Evolutionary conservation across 2,888 invertebrate species (phyloP), one percentile per base, ranked within the genome.

Genomic region (Leucozona laternaria): DNA sequence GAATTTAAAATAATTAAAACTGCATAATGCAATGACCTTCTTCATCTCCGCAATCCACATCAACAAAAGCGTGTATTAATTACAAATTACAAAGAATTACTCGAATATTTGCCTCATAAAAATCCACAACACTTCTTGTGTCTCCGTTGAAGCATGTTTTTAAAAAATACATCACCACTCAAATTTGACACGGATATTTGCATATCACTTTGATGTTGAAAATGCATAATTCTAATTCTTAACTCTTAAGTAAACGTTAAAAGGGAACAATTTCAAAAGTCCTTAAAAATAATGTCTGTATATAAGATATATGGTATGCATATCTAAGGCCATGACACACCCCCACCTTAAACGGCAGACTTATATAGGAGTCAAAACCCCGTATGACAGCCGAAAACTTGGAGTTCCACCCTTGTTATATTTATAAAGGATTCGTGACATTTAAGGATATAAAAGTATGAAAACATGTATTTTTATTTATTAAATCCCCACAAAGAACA

Each of bases 201-300:
- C 88, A 88, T 89, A 88, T 79, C 83, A 79, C 89, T 89, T 89
- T 89, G 89, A 89, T 89, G 88, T 89, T 83, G 88, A 84, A 88
- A 87, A 88, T 88, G 87, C 87, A 88, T 87, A 88, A 86, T 88
- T 88, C 80, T 84, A 79, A 79, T 71, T 83, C 79, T 40, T 84
- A 79, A 79, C 66, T 83, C 79, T 40, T 76, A 79, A 83, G 72
- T 83, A 71, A 87, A 76, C 79, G 60, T 58, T 83, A 79, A 87
- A 87, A 87, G 78, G 64, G 82, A 75, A 75, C 86, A 81, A 78
- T 78, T 78, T 86, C 40, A 64, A 79, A 82, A 55, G 86, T 71
- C 70, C 83, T 83, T 48, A 37, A 78, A 53, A 60, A 60, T 40
- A 22, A 17, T 53, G 58, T 55, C 79, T 73, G 73, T 34, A 48